A percentile compares a stretch with the other conserved stretches of the same genome.
phyloP scores from a whole-genome alignment of 1,140 invertebrate species.

The Brachionus calyciflorus region DNA sequence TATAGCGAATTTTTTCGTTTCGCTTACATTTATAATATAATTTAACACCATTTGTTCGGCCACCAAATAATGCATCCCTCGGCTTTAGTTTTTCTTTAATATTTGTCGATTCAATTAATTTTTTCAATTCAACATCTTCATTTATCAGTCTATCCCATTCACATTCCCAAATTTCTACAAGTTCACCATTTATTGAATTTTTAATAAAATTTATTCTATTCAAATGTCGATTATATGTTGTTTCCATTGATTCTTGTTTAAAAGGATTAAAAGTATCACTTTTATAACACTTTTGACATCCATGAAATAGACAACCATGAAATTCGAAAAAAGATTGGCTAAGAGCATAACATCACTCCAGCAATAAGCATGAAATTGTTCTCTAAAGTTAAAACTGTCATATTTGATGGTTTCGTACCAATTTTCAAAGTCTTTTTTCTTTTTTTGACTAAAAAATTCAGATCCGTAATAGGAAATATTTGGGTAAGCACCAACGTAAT shows the following conservation, averaged over 20 bases:
- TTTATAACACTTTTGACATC: slow-evolving; percentile 49
- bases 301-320: slow-evolving; percentile 50
- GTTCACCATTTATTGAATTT: slow-evolving; percentile 37
- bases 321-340: slow-evolving; percentile 48
- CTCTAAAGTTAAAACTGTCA: slow-evolving; percentile 6
- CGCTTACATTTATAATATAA: slow-evolving; percentile 50
- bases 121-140: background rate
- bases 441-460: background rate
- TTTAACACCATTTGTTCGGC: slow-evolving; percentile 53
- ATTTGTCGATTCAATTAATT: too few relatives aligned
- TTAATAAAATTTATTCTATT: slow-evolving; percentile 45
- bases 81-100: slow-evolving; percentile 47
- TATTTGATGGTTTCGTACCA: slow-evolving; percentile 38
- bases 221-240: slow-evolving; percentile 47
- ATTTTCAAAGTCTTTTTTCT: background rate
- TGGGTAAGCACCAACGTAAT: slow-evolving; percentile 16
- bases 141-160: slow-evolving; percentile 48
- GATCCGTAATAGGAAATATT: background rate
- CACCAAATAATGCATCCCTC: slow-evolving; percentile 55
- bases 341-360: too few relatives aligned
- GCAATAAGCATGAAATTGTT: background rate
- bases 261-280: slow-evolving; percentile 27
- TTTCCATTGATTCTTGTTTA: slow-evolving; percentile 45
- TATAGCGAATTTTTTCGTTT: slow-evolving; percentile 55
- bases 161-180: slow-evolving; percentile 50